These are phyloP conservation scores for Monopis laevigella DNA, from an alignment of 2,888 invertebrate species.

Conservation along the genomic window DNA sequence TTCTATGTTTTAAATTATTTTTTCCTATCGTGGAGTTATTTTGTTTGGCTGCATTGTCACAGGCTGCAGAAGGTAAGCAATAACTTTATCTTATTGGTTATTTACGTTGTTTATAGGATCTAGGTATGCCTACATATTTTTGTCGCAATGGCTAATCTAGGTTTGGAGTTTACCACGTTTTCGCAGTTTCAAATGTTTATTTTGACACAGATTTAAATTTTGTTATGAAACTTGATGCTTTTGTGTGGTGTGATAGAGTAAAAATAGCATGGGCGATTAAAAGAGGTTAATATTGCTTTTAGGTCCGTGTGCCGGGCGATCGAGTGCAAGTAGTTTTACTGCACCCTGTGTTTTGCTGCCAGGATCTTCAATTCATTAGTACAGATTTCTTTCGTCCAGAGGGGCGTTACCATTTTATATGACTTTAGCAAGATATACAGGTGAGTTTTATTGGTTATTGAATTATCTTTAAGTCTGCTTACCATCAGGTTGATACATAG, in stretches of 20 bases:
- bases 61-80: slow-evolving; percentile 56
- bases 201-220: slow-evolving; percentile 20
- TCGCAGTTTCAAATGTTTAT: slow-evolving; percentile 28
- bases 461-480: too few species aligned
- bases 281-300: slow-evolving; percentile 19
- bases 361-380: slow-evolving; percentile 53
- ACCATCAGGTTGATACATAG: too few species aligned
- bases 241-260: slow-evolving; percentile 18
- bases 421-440: slow-evolving; percentile 95
- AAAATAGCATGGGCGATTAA: slow-evolving; percentile 5
- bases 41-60: slow-evolving; percentile 49
- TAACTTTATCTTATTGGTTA: slow-evolving; percentile 54
- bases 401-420: slow-evolving; percentile 95
- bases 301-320: slow-evolving; percentile 56
- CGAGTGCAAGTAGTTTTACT: slow-evolving; percentile 32
- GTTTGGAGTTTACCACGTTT: slow-evolving; percentile 46
- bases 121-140: slow-evolving; percentile 25
- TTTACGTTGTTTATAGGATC: slow-evolving; percentile 37
- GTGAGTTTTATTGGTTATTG: too few species aligned
- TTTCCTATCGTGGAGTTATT: slow-evolving; percentile 27
- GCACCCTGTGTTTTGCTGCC: slow-evolving; percentile 40
- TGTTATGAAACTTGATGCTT: slow-evolving; percentile 24
- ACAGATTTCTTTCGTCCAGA: slow-evolving; percentile 76
- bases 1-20: slow-evolving; percentile 29
- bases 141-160: neutral